Base-by-base conservation (phyloP, 2,113 vertebrate genomes). In the Chamaea fasciata region DNA sequence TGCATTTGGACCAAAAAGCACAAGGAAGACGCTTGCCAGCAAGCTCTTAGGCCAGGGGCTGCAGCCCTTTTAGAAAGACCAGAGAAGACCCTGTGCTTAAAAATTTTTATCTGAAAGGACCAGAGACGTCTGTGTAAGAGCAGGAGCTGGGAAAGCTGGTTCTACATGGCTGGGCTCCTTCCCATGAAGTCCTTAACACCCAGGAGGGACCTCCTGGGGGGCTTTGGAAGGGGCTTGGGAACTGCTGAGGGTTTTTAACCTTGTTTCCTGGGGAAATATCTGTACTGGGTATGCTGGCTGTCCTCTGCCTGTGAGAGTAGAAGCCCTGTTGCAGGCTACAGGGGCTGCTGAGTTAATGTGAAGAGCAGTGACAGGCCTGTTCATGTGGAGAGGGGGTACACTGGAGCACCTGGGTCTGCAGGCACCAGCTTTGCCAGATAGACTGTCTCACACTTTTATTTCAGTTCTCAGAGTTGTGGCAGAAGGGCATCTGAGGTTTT, bases 261-360 rank as follows among this genome's bases (percentile, higher is more conserved):
- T 33, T 13, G 7, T 74, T 90, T 79, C 47, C 35, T 23, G 23
- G 70, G 47, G 74, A 41, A 50, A 46, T 55, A 33, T 30, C 62
- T 0, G 0, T 15, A 2, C 27, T 1, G 24, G 35, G 9, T 4
- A 0, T n/a, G 55, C 81, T 74, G 37, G 35, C 57, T 83, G 35
- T 6, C 68, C 68, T 23, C 63, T 19, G 30, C 39, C 74, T 2
- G 10, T 0, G 4, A 28, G 46, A 4, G 14, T 0, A 1, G 67
- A 33, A 70, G 59, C 68, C 11, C 22, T 41, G 24, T 21, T 60
- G 37, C 52, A 59, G 49, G 35, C 3, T 79, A 67, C 70, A 86
- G 78, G 27, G 46, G 62, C 39, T 75, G 57, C 71, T 42, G 76
- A 52, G 44, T 33, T 46, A 13, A 35, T 1, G 7, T n/a, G 64